A percentile compares a stretch with the other conserved stretches of the same genome.
Conservation (phyloP, 2,888 invertebrate species). For the Cephalotes varians region DNA sequence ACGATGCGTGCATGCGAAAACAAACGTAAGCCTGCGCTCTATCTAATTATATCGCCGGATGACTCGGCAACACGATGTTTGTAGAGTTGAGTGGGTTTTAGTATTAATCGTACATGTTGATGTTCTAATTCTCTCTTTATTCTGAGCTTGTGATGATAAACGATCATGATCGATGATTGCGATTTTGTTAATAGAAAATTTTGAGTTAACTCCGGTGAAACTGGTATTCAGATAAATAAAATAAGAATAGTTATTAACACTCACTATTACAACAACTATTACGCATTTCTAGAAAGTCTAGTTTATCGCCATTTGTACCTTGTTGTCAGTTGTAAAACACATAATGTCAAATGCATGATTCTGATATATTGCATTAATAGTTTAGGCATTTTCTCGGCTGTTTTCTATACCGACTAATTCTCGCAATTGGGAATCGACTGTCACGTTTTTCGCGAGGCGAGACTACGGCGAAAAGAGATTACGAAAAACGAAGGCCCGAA, state of each 20-base stretch:
- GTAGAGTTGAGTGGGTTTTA: neutral
- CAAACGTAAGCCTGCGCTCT: conserved; percentile 39
- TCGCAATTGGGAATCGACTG: conserved; percentile 59
- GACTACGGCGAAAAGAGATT: conserved; percentile 24
- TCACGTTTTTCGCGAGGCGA: conserved; percentile 50
- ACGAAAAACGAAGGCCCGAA: conserved; percentile 34
- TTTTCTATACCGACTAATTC: neutral
- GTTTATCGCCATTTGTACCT: neutral
- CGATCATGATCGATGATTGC: neutral
- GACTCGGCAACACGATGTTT: conserved; percentile 23
- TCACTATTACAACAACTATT: too few species aligned
- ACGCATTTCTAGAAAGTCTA: neutral
- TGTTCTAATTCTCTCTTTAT: conserved; percentile 2
- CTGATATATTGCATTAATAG: neutral
- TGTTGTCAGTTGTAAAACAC: conserved; percentile 29
- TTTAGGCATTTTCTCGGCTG: conserved; percentile 12
- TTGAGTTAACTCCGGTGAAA: neutral
- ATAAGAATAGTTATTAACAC: neutral
- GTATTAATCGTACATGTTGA: conserved; percentile 3
- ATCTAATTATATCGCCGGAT: conserved; percentile 46
- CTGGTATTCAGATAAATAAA: neutral
- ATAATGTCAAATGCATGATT: neutral
- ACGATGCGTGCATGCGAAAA: conserved; percentile 45
- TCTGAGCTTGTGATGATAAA: neutral
- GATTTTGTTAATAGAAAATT: neutral